Conservation (phyloP, 2,113 vertebrate genomes). For the Brachyhypopomus occidentalis region DNA sequence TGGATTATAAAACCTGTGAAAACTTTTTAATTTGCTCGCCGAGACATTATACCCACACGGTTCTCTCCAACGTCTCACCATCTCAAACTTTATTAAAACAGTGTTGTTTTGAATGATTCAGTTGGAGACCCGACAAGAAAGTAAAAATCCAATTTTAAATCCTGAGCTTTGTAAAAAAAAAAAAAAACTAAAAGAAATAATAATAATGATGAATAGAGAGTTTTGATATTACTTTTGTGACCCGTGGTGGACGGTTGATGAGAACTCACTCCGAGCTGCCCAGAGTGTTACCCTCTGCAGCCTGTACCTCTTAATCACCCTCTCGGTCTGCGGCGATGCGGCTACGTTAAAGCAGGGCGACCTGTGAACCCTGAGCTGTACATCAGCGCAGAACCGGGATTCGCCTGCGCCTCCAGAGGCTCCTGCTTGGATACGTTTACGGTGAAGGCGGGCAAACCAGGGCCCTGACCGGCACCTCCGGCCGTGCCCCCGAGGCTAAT, state of each 20-base stretch:
- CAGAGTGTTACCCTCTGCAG: constrained; percentile 11
- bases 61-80: background rate
- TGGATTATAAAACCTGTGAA: constrained; percentile 16
- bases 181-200: too few species aligned
- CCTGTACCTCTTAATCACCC: constrained; percentile 7
- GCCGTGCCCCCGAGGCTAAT: constrained; percentile 73
- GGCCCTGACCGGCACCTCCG: constrained; percentile 43
- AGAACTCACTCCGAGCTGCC: constrained; percentile 7
- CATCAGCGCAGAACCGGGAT: constrained; percentile 42
- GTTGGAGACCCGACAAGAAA: background rate
- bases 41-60: background rate
- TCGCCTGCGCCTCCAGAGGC: constrained; percentile 53
- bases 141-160: background rate
- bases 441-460: constrained; percentile 55
- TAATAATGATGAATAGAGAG: constrained; percentile 7
- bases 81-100: constrained; percentile 22
- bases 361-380: constrained; percentile 37
- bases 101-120: constrained; percentile 5
- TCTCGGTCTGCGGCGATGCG: background rate
- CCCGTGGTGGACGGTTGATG: constrained; percentile 19
- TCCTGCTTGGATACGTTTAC: constrained; percentile 64
- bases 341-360: background rate
- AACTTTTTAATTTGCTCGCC: background rate
- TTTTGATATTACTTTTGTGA: constrained; percentile 36
- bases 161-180: background rate